These are phyloP conservation scores for Saccostrea echinata DNA, from an alignment of 1,140 invertebrate genomes.

Conservation along the genomic window DNA sequence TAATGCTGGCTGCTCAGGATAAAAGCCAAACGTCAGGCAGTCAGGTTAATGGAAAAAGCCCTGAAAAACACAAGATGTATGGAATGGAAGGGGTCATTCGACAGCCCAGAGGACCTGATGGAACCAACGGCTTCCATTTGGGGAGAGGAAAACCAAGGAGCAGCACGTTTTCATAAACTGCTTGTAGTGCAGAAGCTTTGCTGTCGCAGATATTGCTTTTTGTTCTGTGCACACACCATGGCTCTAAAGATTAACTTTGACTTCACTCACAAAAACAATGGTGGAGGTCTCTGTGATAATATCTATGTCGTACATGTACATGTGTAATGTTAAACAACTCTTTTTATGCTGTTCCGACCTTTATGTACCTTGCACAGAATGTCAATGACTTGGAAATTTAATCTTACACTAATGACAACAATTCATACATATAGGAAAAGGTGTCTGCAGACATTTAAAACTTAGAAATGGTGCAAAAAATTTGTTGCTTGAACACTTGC, in stretches of 20 bases:
- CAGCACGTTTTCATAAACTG: conserved; percentile 67
- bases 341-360: neutral
- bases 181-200: neutral
- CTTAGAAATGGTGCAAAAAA: neutral
- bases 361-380: neutral
- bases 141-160: conserved; percentile 74
- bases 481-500: neutral
- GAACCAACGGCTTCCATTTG: conserved; percentile 87
- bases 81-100: conserved; percentile 86
- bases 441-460: neutral
- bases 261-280: conserved; percentile 3
- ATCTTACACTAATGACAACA: neutral
- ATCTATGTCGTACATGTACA: neutral
- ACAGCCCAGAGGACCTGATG: conserved; percentile 90
- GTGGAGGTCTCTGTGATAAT: conserved; percentile 30
- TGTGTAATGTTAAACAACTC: neutral
- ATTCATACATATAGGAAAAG: neutral
- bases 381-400: neutral
- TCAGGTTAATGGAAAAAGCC: conserved; percentile 54
- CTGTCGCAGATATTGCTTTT: neutral
- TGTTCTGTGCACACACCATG: neutral
- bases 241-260: neutral
- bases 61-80: conserved; percentile 67
- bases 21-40: conserved; percentile 67
- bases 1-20: conserved; percentile 76